Evolutionary conservation across 2,797 vertebrate species (phyloP), one percentile per base, ranked within the genome.

Genomic region (Anabacerthia variegaticeps): DNA sequence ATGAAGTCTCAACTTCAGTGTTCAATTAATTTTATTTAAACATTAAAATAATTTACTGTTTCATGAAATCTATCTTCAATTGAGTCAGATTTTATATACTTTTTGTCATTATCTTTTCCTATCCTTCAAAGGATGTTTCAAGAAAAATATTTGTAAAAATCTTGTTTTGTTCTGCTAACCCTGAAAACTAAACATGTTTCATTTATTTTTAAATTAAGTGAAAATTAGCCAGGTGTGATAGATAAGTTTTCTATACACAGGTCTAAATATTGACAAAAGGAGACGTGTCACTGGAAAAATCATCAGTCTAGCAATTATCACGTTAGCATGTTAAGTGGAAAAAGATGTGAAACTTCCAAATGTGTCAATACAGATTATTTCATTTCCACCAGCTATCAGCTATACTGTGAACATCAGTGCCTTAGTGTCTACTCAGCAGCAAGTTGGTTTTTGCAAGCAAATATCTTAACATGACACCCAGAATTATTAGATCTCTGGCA

Each of bases 201-300:
- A 95, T 97, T 98, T 98, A 98, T 98, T 98, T 98, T 98, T 98
- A 98, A 98, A 97, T 97, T 97, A 98, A 98, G 97, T 97, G 97
- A 98, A 98, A 98, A 98, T 98, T 98, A 98, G 92, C 98, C 98
- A 98, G 98, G 98, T 98, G 98, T 98, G 98, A 98, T 97, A 98
- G 97, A 97, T 98, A 98, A 98, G 97, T 97, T 98, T 98, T 98
- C 97, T 97, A 97, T 98, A 98, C 98, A 98, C 97, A 97, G 98
- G 97, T 98, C 97, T 98, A 98, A 98, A 98, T 98, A 98, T 98
- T 98, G 98, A 98, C 98, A 98, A 98, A 98, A 95, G 96, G 96
- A 98, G 95, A 98, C 48, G 69, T 98, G 97, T 98, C 97, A 98
- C 97, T 97, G 97, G 97, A 98, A 98, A 98, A 98, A 98, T 97